These are phyloP conservation scores for Xiphophorus birchmanni DNA, from an alignment of 2,797 vertebrate genomes.

Conservation along the genomic window DNA sequence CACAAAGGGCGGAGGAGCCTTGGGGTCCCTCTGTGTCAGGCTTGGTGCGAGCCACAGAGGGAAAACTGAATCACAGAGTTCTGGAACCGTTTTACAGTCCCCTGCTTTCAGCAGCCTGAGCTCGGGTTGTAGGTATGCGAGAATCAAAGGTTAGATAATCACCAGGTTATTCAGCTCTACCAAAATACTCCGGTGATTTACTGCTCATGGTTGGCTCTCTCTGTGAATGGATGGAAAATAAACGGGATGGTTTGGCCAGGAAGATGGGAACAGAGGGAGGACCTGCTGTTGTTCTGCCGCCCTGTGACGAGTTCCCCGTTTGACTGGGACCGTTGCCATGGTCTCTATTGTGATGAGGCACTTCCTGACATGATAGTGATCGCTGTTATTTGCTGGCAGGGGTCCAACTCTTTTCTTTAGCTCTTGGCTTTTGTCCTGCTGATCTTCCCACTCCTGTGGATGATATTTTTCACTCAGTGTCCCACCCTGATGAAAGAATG, in stretches of 20 bases:
- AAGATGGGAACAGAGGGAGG: slow-evolving; percentile 48
- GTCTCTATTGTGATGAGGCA: slow-evolving; percentile 76
- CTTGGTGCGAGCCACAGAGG: not conserved
- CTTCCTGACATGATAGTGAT: slow-evolving; percentile 60
- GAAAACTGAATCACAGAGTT: slow-evolving; percentile 44
- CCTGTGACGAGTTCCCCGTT: slow-evolving; percentile 74
- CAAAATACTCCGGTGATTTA: slow-evolving; percentile 65
- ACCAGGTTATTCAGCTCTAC: slow-evolving; percentile 33
- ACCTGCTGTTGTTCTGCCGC: slow-evolving; percentile 68
- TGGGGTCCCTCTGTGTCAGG: not conserved
- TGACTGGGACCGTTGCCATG: slow-evolving; percentile 79
- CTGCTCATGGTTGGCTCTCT: slow-evolving; percentile 22
- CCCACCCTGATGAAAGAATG: slow-evolving; percentile 19
- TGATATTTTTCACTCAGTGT: slow-evolving; percentile 22
- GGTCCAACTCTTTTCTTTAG: slow-evolving; percentile 34
- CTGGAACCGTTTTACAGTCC: slow-evolving; percentile 54
- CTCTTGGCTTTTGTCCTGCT: slow-evolving; percentile 41
- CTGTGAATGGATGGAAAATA: slow-evolving; percentile 27
- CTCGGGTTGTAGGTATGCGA: slow-evolving; percentile 32
- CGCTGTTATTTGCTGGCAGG: slow-evolving; percentile 50
- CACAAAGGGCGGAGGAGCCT: slow-evolving; percentile 19
- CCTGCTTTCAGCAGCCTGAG: slow-evolving; percentile 50
- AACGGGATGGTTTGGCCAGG: slow-evolving; percentile 33
- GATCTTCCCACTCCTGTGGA: slow-evolving; percentile 44
- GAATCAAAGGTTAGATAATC: slow-evolving; percentile 57